Evolutionary conservation across 2,113 vertebrate genomes (phyloP), one percentile per base, ranked within the genome.

Genomic region (Megalops atlanticus): DNA sequence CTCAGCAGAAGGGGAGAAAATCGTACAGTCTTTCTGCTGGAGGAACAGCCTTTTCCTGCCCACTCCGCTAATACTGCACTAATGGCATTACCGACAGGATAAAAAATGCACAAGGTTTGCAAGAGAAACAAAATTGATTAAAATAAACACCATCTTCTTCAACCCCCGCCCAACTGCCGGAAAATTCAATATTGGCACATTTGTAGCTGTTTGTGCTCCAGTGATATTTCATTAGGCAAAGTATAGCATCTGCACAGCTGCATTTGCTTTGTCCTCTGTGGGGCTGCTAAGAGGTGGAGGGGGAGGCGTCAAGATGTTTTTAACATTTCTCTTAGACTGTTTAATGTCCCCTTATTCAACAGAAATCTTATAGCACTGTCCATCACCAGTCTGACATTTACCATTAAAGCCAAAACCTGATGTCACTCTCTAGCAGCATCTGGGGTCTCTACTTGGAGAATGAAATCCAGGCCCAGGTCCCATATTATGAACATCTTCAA

Each of bases 81-180:
- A 84, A 86, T 78, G 78, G 43, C 69, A 84, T 86, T 86, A 84
- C 81, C 45, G 47, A 81, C 83, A 58, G 69, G 38, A 78, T 72
- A 85, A 83, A 80, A 81, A 83, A 78, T 79, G 54, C 69, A 31
- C 16, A 54, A 39, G 75, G 79, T 82, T 84, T 45, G n/a, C 47
- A 75, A 78, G 52, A n/a, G 73, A 76, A 72, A 77, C 77, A 83
- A 81, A 83, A 82, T 45, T 75, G 43, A 84, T 84, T 82, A 83
- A 70, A 82, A 86, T 71, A n/a, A 84, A 78, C 74, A 79, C 47
- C 52, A 2, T 64, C 40, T 64, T 83, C 33, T 69, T 79, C 70
- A 68, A 74, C 76, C 64, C 41, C 78, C 31, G 58, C 31, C 31
- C 31, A 10, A 54, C 36, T 33, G 41, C 24, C 18, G 36, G 8